Conservation (phyloP, 2,113 vertebrate genomes). For the Phainopepla nitens region DNA sequence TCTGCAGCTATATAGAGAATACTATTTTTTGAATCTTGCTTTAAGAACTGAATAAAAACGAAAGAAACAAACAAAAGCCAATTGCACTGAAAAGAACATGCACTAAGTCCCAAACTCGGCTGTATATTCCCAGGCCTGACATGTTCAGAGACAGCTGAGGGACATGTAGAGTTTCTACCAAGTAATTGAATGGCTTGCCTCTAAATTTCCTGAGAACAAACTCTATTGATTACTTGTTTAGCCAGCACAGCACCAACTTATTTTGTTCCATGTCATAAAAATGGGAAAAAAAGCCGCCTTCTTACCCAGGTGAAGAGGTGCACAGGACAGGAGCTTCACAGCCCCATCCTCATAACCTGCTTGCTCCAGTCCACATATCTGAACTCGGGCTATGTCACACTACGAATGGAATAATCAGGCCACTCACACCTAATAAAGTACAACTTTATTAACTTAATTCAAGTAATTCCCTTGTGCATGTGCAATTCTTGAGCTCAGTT, state of each 20-base stretch:
- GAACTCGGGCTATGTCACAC: fast-evolving
- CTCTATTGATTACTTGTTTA: slow-evolving; percentile 41
- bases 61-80: background rate
- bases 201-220: slow-evolving; percentile 7
- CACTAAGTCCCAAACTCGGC: background rate
- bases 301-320: background rate
- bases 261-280: background rate
- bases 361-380: background rate
- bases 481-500: slow-evolving; percentile 7
- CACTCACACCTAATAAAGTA: slow-evolving; percentile 11
- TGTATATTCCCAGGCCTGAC: background rate
- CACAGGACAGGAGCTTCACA: background rate
- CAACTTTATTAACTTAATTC: slow-evolving; percentile 39
- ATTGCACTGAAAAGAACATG: background rate
- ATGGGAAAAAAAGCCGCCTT: background rate
- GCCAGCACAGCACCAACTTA: background rate
- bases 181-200: slow-evolving; percentile 45
- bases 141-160: background rate
- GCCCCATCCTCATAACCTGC: background rate
- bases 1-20: background rate
- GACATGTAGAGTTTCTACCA: background rate
- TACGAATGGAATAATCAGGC: background rate
- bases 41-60: background rate
- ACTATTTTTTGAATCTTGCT: background rate
- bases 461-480: slow-evolving; percentile 2